Base-by-base conservation (phyloP, 2,888 invertebrate genomes). In the Eurytoma adleriae region DNA sequence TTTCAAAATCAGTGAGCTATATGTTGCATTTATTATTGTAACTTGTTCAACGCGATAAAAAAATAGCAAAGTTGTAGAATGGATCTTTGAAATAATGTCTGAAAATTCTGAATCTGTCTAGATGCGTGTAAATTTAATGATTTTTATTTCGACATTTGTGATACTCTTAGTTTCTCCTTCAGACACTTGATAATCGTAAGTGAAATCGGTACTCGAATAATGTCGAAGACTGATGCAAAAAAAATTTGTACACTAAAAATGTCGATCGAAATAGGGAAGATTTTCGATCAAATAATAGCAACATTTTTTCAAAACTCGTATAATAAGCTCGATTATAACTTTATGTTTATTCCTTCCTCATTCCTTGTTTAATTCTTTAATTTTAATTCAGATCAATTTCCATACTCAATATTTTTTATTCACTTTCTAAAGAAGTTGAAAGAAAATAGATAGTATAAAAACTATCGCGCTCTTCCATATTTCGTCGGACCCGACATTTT, bases 31-130 rank as follows among this genome's bases (percentile, higher is more conserved):
- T 79, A 82, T 82, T 73, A 56, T 71, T 57, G 40, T 40, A 74
- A 74, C 52, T 75, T 72, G n/a, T 81, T 75, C 30, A 16, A 48
- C 70, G 74, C 67, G 40, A 76, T 81, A 81, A 81, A 81, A 81
- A 81, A 81, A 81, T 81, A 81, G 79, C 76, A 79, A 81, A 78
- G 69, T 68, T 48, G 52, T 77, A 73, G 40, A 40, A 77, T 76
- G 52, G 76, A 73, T 75, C 68, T 79, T 82, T 78, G 52, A 79
- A 79, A 78, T 79, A 76, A 79, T 69, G 57, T 71, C 78, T 66
- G n/a, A 78, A 59, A 52, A 59, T 18, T 20, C 50, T 57, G 48
- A 30, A 52, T 30, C 4, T 73, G 79, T 62, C 66, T 67, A 56
- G 14, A 14, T 64, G 77, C 77, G 52, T 73, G 24, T 59, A 18